Base-by-base conservation (phyloP, 2,888 invertebrate species). In the Xestia c-nigrum region DNA sequence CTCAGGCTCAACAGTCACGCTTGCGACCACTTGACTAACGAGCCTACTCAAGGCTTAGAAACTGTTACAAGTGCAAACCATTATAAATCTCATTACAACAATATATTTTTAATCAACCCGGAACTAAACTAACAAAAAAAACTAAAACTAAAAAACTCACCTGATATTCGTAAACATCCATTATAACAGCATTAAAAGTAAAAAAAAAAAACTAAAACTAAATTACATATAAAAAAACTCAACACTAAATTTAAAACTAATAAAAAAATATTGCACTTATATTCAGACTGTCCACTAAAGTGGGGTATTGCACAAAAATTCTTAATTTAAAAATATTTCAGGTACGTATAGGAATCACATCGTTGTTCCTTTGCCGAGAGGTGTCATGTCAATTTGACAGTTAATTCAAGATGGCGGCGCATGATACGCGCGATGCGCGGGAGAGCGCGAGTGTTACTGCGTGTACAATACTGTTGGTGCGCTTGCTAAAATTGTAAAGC, bases 151-250 rank as follows among this genome's bases (percentile, higher is more conserved):
- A 73, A 81, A 61, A 69, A 74, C 94, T 94, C 88, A 96, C 96
- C 95, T 96, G 96, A 87, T 96, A 96, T 85, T 96, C 96, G 72
- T 93, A 94, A 80, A 96, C 92, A 94, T 96, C 96, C 96, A 96
- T 95, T 88, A 92, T 92, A 85, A 90, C 86, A 78, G 78, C 89
- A 89, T 89, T 85, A 85, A 79, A 81, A 78, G 80, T 86, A 83
- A 86, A 83, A 79, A 79, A 80, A n/a, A 86, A 83, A 86, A 82
- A 79, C 57, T 84, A 78, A 85, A 87, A 88, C 84, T 59, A 59
- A 31, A 57, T 6, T 57, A 7, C 31, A 24, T 86, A 84, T 7
- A 86, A 88, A 85, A 78, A 80, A 59, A 31, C 14, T 57, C 46
- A 12, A 31, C 14, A 31, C 87, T 90, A 84, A 88, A 78, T 14